phyloP scores from a whole-genome alignment of 1,140 invertebrate genomes.

The Aplysia californica region DNA sequence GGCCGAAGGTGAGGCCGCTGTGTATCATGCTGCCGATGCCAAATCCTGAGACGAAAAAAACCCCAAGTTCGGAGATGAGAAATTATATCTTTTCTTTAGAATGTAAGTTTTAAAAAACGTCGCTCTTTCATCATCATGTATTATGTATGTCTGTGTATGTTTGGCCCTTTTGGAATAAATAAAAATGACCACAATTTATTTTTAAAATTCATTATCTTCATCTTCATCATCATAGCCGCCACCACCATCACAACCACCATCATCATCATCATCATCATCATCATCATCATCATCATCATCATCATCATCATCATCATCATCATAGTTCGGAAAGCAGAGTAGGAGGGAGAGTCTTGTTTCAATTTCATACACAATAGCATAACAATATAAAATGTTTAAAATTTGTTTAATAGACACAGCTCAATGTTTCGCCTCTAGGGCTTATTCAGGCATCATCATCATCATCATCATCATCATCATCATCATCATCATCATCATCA shows the following conservation, averaged over 20 bases:
- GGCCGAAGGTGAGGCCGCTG: slow-evolving; percentile 78
- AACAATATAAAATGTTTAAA: too few species aligned
- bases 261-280: slow-evolving; percentile 16
- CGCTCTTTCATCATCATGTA: background rate
- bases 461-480: slow-evolving; percentile 25
- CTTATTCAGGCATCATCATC: slow-evolving; percentile 27
- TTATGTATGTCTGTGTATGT: background rate
- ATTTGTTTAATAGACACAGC: too few species aligned
- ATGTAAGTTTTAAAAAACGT: background rate
- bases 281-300: slow-evolving; percentile 29
- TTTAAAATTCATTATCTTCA: background rate
- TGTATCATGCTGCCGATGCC: slow-evolving; percentile 98
- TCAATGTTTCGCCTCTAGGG: too few species aligned
- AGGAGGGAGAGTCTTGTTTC: too few species aligned
- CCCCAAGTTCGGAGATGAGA: background rate
- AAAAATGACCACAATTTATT: background rate
- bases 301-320: slow-evolving; percentile 28
- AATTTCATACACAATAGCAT: too few species aligned
- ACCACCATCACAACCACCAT: too few species aligned
- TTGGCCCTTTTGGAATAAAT: background rate
- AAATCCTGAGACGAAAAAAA: slow-evolving; percentile 77
- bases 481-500: slow-evolving; percentile 25
- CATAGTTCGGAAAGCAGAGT: too few species aligned
- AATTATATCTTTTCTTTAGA: background rate
- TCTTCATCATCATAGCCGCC: too few species aligned